Conservation (phyloP, 1,140 invertebrate genomes). For the Elymnias hypermnestra region DNA sequence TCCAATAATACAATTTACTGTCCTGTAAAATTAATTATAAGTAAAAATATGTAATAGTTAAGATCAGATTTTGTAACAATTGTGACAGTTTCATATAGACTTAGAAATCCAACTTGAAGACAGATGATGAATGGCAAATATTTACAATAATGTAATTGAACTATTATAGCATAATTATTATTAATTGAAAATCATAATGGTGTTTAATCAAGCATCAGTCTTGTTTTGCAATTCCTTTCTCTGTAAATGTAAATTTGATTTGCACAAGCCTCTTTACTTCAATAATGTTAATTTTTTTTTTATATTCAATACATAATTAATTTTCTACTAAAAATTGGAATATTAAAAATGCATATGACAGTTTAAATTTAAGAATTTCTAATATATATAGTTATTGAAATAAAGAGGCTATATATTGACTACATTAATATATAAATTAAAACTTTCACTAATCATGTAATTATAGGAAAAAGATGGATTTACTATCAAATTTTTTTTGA, state of each 20-base stretch:
- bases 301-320: too few species aligned
- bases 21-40: neutral
- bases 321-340: too few species aligned
- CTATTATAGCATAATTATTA: neutral
- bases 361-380: too few species aligned
- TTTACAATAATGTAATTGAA: slow-evolving; percentile 1
- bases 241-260: neutral
- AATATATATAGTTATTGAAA: too few species aligned
- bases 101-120: neutral
- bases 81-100: neutral
- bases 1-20: neutral
- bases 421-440: neutral
- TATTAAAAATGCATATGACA: too few species aligned
- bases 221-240: neutral
- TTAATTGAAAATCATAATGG: neutral
- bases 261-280: too few species aligned
- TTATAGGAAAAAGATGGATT: neutral
- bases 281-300: too few species aligned
- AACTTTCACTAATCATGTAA: neutral
- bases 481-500: neutral
- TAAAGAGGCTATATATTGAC: slow-evolving; percentile 1
- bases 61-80: slow-evolving; percentile 3
- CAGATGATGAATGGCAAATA: too few species aligned
- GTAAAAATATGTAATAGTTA: slow-evolving; percentile 1
- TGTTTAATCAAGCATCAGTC: neutral